Conservation (phyloP, 2,888 invertebrate genomes). For the Volucella inanis region DNA sequence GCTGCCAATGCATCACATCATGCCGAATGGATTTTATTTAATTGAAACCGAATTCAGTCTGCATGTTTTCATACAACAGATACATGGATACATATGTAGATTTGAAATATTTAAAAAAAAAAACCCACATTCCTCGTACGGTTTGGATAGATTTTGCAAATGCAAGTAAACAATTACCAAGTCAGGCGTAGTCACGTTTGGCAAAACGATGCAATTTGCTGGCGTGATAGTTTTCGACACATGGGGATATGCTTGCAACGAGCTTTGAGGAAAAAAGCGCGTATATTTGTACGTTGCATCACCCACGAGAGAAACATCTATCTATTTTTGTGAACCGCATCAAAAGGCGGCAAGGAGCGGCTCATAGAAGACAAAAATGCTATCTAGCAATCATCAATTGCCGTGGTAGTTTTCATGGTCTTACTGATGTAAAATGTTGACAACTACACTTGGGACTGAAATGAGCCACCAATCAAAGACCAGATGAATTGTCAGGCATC, state of each 20-base stretch:
- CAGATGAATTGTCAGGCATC: slow-evolving; percentile 33
- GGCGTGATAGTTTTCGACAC: slow-evolving; percentile 39
- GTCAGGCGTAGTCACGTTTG: slow-evolving; percentile 17
- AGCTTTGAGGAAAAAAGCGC: too few relatives aligned
- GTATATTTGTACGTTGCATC: slow-evolving; percentile 21
- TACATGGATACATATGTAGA: not conserved
- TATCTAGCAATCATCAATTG: too few relatives aligned
- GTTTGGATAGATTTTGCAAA: slow-evolving; percentile 42
- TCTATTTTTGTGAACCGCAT: slow-evolving; percentile 12
- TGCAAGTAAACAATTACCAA: slow-evolving; percentile 48
- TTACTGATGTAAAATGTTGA: slow-evolving; percentile 9
- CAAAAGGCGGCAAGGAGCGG: slow-evolving; percentile 50
- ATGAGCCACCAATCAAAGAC: slow-evolving; percentile 30
- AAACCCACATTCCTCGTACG: not conserved
- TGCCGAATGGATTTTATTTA: slow-evolving; percentile 59
- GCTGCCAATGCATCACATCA: slow-evolving; percentile 27
- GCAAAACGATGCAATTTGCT: not conserved
- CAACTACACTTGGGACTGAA: slow-evolving; percentile 45
- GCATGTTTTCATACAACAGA: not conserved
- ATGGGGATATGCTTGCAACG: not conserved
- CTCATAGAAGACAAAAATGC: not conserved
- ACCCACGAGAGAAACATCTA: slow-evolving; percentile 30
- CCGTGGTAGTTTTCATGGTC: too few relatives aligned
- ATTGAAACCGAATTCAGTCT: slow-evolving; percentile 28
- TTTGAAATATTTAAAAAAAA: not conserved